phyloP scores from a whole-genome alignment of 2,113 vertebrate genomes.

The Saimiri boliviensis region DNA sequence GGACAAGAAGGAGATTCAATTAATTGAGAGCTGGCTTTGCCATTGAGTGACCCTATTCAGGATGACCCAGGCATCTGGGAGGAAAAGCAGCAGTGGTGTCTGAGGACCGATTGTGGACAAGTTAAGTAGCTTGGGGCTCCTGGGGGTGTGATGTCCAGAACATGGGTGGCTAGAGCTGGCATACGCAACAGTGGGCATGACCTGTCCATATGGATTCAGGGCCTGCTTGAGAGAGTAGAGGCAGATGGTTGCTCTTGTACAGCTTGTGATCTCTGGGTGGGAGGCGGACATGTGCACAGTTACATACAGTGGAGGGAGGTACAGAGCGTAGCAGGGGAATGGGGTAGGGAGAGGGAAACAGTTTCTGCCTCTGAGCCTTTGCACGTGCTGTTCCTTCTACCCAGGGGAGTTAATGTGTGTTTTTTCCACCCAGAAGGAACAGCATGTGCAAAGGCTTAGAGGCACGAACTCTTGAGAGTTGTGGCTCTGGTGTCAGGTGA shows the following conservation, averaged over 20 bases:
- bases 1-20: neutral
- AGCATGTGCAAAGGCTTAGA: neutral
- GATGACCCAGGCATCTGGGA: neutral
- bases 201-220: neutral
- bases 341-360: neutral
- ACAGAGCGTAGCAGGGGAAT: rapidly evolving
- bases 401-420: no score
- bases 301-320: rapidly evolving
- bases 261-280: neutral
- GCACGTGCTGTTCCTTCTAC: no score
- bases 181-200: neutral
- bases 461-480: rapidly evolving
- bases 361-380: no score
- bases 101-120: neutral
- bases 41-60: neutral
- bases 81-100: neutral
- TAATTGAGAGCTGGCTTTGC: neutral
- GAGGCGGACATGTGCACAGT: rapidly evolving
- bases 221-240: neutral
- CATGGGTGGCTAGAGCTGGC: rapidly evolving
- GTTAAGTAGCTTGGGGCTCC: neutral
- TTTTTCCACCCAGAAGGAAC: neutral
- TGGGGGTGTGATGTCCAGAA: neutral
- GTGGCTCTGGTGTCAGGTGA: neutral
- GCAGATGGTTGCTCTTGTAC: neutral